Evolutionary conservation across 1,140 invertebrate species (phyloP).

Genomic region (Saccostrea echinata): DNA sequence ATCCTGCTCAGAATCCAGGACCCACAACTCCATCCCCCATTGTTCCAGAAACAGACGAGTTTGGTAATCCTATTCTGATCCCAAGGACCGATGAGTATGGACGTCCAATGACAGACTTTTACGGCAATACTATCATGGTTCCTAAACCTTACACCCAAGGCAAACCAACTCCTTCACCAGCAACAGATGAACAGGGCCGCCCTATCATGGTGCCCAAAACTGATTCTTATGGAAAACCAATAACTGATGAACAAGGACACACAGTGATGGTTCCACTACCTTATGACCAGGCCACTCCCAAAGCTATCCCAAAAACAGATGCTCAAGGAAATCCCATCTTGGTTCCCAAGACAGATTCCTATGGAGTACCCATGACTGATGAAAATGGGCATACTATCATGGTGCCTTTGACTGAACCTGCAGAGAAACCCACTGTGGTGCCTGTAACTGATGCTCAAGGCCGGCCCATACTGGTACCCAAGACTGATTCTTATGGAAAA

Average conservation of each 20-base stretch:
- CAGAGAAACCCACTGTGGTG: constrained; percentile 1
- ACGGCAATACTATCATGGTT: background rate
- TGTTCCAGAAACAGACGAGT: constrained; percentile 42
- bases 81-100: constrained; percentile 19
- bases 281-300: constrained; percentile 9
- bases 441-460: constrained; percentile 6
- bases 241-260: background rate
- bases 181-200: constrained; percentile 33
- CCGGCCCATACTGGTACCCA: constrained; percentile 26
- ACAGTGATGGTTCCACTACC: background rate
- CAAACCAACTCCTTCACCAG: constrained; percentile 45
- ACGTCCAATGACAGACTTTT: constrained; percentile 25
- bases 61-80: background rate
- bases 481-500: constrained; percentile 40
- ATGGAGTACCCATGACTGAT: constrained; percentile 27
- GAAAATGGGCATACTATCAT: background rate
- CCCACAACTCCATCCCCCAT: constrained; percentile 34
- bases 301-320: constrained; percentile 25
- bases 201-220: constrained; percentile 18
- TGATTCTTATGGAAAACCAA: background rate
- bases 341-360: background rate
- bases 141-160: constrained; percentile 9
- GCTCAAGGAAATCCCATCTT: constrained; percentile 27
- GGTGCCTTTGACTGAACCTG: background rate
- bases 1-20: constrained; percentile 28